Base-by-base conservation (phyloP, 2,888 invertebrate genomes). In the Pemphredon lugubris region DNA sequence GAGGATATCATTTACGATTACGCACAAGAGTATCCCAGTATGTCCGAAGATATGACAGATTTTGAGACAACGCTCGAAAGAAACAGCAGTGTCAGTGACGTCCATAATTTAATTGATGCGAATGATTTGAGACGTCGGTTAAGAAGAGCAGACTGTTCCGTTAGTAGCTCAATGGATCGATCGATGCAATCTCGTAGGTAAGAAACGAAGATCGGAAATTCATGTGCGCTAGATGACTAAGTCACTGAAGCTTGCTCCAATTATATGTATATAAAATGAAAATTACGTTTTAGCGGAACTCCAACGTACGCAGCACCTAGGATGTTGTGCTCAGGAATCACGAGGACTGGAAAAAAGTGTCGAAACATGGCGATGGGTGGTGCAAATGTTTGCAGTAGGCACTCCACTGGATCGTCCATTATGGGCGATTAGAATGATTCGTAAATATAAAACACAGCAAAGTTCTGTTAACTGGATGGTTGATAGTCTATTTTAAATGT, bases 311-410 rank as follows among this genome's bases (percentile, higher is more conserved):
- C 34, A 1, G n/a, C 60, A 9, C 30, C 69, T 2, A 80, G 66
- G 65, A 2, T n/a, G 11, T 21, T 72, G n/a, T 88, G 88, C 60
- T 69, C 47, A 2, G 88, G 81, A 30, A 34, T 71, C 34, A 88
- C 88, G 11, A 83, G 81, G 72, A 83, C 61, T 16, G 87, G 87
- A 18, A 82, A 73, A 20, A 79, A 71, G 42, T 88, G 88, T 68
- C 81, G 86, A 14, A 30, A 76, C 1, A 32, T 61, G 2, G 71
- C 83, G 4, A 63, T 40, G 5, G 51, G 11, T 6, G 86, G 84
- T 0, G 70, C 67, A 45, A 42, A 55, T 30, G 84, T 69, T 50
- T 88, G 88, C 32, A 47, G 54, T 0, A 83, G 75, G 30, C 88
- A 88, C 51, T 48, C 54, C 34, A 59, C 51, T 3, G 83, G 83